Conservation (phyloP, 2,888 invertebrate species). For the Trichogramma evanescens region DNA sequence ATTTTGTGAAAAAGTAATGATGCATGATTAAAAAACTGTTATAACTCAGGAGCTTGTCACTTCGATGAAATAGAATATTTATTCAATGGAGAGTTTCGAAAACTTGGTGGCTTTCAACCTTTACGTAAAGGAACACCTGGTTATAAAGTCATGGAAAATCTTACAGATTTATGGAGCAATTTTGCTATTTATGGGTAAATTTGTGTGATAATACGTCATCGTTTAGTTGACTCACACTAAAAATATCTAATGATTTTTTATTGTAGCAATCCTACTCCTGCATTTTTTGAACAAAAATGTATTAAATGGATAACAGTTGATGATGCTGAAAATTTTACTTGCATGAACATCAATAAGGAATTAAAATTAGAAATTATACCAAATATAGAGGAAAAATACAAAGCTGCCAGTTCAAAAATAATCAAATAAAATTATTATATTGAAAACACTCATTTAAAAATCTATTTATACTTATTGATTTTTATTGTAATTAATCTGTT, state of each 20-base stretch:
- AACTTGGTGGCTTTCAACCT: constrained; percentile 15
- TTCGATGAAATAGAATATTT: constrained; percentile 34
- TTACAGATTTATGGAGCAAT: constrained; percentile 40
- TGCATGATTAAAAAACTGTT: not conserved
- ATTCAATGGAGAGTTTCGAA: constrained; percentile 26
- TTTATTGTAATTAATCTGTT: not conserved
- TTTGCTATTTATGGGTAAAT: constrained; percentile 41
- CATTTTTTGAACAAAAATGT: constrained; percentile 25
- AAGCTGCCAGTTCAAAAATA: not conserved
- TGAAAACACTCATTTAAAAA: not conserved
- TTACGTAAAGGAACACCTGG: constrained; percentile 16
- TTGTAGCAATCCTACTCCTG: constrained; percentile 36
- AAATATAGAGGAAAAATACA: constrained; percentile 13
- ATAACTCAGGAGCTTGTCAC: constrained; percentile 23
- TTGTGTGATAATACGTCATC: not conserved
- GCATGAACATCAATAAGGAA: constrained; percentile 29
- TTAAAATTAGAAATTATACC: constrained; percentile 25
- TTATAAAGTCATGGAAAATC: constrained; percentile 27
- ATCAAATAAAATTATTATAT: not conserved
- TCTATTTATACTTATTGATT: not conserved
- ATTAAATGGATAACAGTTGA: constrained; percentile 32
- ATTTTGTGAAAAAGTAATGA: not conserved
- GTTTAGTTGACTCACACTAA: not conserved
- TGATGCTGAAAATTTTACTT: constrained; percentile 21
- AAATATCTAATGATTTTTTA: not conserved